Evolutionary conservation across 2,888 invertebrate species (phyloP).

Genomic region (Idaea biselata): DNA sequence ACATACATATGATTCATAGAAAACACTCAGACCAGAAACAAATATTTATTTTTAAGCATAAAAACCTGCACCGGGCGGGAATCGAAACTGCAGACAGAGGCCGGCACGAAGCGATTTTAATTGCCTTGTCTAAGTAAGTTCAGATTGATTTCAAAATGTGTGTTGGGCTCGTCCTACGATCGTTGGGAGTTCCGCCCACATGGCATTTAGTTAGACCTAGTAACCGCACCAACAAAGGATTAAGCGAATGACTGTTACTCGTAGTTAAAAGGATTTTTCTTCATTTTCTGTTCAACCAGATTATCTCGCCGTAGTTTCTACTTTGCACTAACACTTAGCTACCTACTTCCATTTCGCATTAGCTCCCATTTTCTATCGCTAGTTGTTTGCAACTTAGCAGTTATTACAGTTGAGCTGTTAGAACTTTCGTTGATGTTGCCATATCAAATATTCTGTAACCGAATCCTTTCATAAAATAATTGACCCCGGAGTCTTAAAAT

Average conservation of each 20-base stretch:
- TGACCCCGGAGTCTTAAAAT: slow-evolving; percentile 24
- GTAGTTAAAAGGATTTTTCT: background rate
- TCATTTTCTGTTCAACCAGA: background rate
- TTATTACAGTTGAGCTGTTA: background rate
- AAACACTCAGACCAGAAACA: no score
- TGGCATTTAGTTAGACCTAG: no score
- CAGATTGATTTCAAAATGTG: no score
- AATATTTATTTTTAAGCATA: no score
- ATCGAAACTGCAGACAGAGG: no score
- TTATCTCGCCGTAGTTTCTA: background rate
- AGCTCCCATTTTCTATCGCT: background rate
- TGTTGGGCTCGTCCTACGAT: no score
- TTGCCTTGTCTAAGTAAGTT: no score
- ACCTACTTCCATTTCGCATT: background rate
- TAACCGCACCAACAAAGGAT: background rate
- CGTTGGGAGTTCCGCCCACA: no score
- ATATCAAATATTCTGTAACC: background rate
- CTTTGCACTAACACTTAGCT: background rate
- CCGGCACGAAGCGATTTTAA: no score
- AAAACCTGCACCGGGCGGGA: no score
- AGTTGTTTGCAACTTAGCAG: background rate
- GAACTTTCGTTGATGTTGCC: background rate
- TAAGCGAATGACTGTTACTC: background rate
- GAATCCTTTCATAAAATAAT: background rate
- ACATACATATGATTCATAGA: no score